Percentiles rank a stretch among this genome's conserved stretches.
phyloP scores from a whole-genome alignment of 92 coral and sea anemone genomes.

The Bergia puertoricense region DNA sequence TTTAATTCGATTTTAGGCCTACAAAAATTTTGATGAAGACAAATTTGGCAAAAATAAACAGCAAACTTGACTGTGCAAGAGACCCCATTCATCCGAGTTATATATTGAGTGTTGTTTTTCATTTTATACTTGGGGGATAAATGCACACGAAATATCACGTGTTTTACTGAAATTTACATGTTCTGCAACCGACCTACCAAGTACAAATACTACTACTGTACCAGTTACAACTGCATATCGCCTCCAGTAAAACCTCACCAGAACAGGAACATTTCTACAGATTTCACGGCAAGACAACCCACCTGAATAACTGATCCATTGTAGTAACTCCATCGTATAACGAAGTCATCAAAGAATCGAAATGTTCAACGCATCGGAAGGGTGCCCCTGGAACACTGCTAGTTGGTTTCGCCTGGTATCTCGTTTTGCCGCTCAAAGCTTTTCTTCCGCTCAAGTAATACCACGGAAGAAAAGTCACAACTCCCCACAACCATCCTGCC shows the following conservation, averaged over 20 bases:
- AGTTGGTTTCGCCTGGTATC: slow-evolving; percentile 82
- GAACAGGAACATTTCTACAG: background rate
- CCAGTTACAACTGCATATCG: background rate
- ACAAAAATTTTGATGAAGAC: background rate
- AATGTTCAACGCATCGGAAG: slow-evolving; percentile 90
- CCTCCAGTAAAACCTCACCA: background rate
- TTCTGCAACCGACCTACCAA: too few relatives aligned
- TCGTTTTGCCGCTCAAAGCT: slow-evolving; percentile 62
- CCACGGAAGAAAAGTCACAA: slow-evolving; percentile 93
- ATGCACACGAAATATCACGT: background rate
- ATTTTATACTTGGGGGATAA: background rate
- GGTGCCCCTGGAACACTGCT: slow-evolving; percentile 82
- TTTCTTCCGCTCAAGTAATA: slow-evolving; percentile 88
- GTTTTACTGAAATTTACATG: background rate
- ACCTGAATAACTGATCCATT: slow-evolving; percentile 96
- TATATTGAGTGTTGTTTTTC: background rate
- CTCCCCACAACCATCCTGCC: slow-evolving; percentile 95
- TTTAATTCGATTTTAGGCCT: background rate
- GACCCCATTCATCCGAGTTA: background rate
- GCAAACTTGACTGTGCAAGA: background rate
- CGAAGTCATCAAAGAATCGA: slow-evolving; percentile 78
- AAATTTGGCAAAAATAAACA: background rate
- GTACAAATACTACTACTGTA: too few relatives aligned
- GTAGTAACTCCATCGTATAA: slow-evolving; percentile 87
- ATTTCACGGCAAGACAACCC: slow-evolving; percentile 10